Percentiles rank a stretch among this genome's conserved stretches.
Conservation (phyloP, 2,113 vertebrate species). For the Pedetes capensis region DNA sequence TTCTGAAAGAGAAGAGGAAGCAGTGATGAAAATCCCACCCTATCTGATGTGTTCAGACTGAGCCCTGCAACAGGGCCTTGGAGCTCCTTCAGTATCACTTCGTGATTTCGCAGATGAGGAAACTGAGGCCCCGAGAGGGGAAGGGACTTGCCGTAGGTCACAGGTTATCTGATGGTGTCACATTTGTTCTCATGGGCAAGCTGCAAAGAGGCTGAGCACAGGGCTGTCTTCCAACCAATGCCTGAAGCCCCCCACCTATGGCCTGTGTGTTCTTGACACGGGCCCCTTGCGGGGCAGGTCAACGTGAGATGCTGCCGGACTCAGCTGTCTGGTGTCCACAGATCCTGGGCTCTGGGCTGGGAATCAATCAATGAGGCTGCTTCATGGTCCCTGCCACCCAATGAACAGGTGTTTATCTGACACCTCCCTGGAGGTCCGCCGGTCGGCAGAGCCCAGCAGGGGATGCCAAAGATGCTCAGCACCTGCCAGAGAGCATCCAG, state of each 20-base stretch:
- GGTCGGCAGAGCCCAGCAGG: background rate
- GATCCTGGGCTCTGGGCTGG: background rate
- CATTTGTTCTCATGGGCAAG: background rate
- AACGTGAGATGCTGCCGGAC: background rate
- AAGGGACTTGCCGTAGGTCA: constrained; percentile 30
- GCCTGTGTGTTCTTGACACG: background rate
- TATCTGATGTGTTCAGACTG: background rate
- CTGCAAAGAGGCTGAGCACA: background rate
- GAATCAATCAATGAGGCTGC: background rate
- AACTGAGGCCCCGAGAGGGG: constrained; percentile 18
- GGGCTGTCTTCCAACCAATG: background rate
- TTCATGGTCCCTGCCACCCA: background rate
- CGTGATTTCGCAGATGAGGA: constrained; percentile 41
- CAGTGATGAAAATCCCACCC: background rate
- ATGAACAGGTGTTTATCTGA: background rate
- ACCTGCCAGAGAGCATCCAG: background rate
- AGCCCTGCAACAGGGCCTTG: background rate
- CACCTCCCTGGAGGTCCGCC: background rate
- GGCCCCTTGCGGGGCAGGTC: accelerated
- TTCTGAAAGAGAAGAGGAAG: constrained; percentile 74
- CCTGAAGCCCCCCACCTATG: accelerated
- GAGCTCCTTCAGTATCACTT: constrained; percentile 15
- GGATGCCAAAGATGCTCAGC: background rate
- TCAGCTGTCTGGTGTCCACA: background rate
- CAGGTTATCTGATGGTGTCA: background rate